Percentiles rank a stretch among this genome's conserved stretches.
These are phyloP conservation scores for Nesidiocoris tenuis DNA, from an alignment of 2,888 invertebrate genomes.

Conservation along the genomic window DNA sequence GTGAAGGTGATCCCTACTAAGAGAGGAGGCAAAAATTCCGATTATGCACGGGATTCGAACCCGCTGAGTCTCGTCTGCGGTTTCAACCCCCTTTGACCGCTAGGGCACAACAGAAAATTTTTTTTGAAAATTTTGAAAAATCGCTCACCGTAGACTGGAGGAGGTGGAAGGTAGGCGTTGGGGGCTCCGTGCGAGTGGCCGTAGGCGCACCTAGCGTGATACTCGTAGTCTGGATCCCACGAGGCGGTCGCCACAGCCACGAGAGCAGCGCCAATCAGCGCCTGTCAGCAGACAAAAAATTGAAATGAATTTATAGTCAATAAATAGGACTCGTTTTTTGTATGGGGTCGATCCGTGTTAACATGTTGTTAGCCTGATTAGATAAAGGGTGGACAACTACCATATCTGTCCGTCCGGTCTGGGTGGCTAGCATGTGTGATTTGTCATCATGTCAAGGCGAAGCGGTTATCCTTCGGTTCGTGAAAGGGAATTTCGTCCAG, in stretches of 20 bases:
- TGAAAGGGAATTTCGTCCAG: neutral
- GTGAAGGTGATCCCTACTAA: no score
- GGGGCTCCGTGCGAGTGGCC: constrained; percentile 36
- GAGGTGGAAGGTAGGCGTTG: constrained; percentile 25
- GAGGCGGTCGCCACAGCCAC: constrained; percentile 38
- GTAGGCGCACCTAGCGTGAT: constrained; percentile 46
- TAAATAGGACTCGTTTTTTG: neutral
- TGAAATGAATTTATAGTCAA: neutral
- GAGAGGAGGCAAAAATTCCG: no score
- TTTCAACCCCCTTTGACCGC: no score
- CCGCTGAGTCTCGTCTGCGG: no score
- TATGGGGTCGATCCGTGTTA: neutral
- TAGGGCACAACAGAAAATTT: no score
- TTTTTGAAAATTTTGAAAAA: no score
- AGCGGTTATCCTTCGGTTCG: neutral
- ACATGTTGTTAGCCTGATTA: neutral
- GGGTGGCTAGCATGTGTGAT: neutral
- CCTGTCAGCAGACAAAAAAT: constrained; percentile 16
- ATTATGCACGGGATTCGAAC: no score
- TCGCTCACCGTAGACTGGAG: constrained; percentile 17
- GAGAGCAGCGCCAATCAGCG: constrained; percentile 36
- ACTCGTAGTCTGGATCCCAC: constrained; percentile 48
- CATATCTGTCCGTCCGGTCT: neutral
- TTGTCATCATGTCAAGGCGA: neutral
- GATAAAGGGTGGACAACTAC: neutral